These are phyloP conservation scores for Cheilosia soror DNA, from an alignment of 2,888 invertebrate species.

Conservation along the genomic window DNA sequence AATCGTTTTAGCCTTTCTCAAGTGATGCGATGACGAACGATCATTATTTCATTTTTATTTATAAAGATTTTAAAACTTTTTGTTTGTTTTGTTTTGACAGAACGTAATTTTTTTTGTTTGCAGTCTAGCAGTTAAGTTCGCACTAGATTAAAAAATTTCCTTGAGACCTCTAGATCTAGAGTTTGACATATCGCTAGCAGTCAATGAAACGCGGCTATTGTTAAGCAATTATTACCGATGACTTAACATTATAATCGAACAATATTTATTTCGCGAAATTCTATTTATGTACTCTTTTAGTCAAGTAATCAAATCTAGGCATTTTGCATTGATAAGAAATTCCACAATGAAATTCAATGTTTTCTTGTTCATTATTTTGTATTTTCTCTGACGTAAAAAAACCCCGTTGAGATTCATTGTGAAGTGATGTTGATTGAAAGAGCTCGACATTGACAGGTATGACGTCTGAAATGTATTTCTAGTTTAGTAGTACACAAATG, in stretches of 20 bases:
- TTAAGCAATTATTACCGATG: not conserved
- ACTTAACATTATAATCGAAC: not conserved
- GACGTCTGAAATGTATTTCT: not conserved
- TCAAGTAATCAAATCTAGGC: not conserved
- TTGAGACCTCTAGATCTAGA: no score
- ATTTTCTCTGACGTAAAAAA: not conserved
- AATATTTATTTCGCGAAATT: not conserved
- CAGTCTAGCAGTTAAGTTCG: no score
- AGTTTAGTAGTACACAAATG: conserved; percentile 1
- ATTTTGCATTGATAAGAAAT: conserved; percentile 6
- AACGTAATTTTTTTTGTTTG: no score
- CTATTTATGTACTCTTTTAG: not conserved
- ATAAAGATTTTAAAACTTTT: no score
- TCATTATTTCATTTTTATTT: no score
- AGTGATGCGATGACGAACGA: no score
- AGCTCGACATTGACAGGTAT: not conserved
- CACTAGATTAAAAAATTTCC: no score
- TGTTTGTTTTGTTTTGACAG: no score
- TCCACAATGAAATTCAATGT: not conserved
- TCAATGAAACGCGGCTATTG: no score
- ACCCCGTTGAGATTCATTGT: not conserved
- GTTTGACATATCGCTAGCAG: no score
- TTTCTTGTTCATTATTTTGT: not conserved
- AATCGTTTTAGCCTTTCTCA: no score
- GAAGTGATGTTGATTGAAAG: not conserved